Evolutionary conservation across 2,888 invertebrate species (phyloP), one percentile per base, ranked within the genome.

Genomic region (Sylvicola cinctus): DNA sequence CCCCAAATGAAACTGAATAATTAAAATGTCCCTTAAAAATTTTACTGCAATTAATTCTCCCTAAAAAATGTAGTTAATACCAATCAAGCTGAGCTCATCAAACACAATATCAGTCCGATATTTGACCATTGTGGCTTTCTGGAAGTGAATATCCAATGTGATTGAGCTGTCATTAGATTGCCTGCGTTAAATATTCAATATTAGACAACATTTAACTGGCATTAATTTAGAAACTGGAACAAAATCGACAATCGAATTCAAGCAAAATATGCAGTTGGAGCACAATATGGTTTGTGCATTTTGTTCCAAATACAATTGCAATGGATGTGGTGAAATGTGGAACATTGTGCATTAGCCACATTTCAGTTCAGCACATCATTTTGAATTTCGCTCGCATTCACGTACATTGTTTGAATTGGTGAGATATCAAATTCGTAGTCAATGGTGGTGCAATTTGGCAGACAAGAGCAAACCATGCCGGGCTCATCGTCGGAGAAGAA

Each of bases 1-100:
- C 60, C 7, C 61, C 62, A 40, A 62, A 56, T 29, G 58, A 55
- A 7, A 61, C 62, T 62, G 25, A 16, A 33, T 14, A 28, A 28
- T 5, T 10, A 26, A 8, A 16, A n/a, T 31, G 31, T 4, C 4
- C 4, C 4, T 17, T 32, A 5, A 31, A 8, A 8, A 11, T 8
- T 25, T 25, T 8, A 25, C 7, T 8, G 25, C 25, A 11, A 25
- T n/a, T n/a, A n/a, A n/a, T n/a, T n/a, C n/a, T n/a, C n/a, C n/a
- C n/a, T n/a, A n/a, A n/a, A n/a, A n/a, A n/a, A n/a, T n/a, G n/a
- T n/a, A n/a, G n/a, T n/a, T 10, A n/a, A 26, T 33, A 49, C 50
- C 50, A 27, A 51, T 42, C 8, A 51, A 42, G 37, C 49, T 49
- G 14, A 52, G 40, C 43, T 46, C 45, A 28, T 46, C 47, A 28